Evolutionary conservation across 2,888 invertebrate species (phyloP).

Genomic region (Platycnemis pennipes): DNA sequence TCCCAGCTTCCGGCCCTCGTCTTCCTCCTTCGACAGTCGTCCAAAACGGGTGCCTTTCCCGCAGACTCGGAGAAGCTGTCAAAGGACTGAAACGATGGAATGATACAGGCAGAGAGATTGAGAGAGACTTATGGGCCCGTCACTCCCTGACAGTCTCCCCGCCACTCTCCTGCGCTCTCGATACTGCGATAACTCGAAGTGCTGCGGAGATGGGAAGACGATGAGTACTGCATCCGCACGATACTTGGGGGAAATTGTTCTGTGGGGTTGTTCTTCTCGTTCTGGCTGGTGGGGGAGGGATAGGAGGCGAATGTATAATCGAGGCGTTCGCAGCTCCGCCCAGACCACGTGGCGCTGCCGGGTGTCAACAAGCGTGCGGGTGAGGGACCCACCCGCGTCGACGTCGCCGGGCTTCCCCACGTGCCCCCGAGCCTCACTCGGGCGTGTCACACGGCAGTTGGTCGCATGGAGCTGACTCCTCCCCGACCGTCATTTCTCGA

Average conservation of each 20-base stretch:
- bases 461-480: not conserved
- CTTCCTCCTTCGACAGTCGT: not conserved
- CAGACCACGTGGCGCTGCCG: not conserved
- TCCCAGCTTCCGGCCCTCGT: not conserved
- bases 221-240: no score
- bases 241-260: not conserved
- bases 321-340: conserved; percentile 5
- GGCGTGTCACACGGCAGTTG: not conserved
- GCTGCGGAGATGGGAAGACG: no score
- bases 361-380: not conserved
- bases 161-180: no score
- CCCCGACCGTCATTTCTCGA: not conserved
- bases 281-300: not conserved
- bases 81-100: not conserved
- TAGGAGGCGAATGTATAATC: not conserved
- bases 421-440: not conserved
- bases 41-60: not conserved
- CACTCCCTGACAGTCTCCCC: no score
- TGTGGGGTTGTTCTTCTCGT: not conserved
- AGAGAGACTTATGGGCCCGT: no score
- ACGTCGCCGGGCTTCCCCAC: not conserved
- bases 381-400: not conserved
- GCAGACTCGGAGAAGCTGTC: not conserved
- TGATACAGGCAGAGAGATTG: not conserved
- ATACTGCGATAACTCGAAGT: no score